phyloP scores from a whole-genome alignment of 2,888 invertebrate species.

The Molorchus minor region DNA sequence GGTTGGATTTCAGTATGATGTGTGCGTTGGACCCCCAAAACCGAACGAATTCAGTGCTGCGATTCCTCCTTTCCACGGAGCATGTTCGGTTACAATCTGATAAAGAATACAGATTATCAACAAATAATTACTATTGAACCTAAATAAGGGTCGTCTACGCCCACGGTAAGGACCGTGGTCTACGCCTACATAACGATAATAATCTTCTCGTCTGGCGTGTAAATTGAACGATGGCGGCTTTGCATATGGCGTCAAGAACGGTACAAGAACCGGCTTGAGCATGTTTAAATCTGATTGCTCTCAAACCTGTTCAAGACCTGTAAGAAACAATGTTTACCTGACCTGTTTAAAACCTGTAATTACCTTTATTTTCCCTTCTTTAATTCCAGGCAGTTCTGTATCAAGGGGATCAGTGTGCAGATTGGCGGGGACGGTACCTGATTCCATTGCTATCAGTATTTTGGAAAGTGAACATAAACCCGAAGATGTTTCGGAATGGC shows the following conservation, averaged over 20 bases:
- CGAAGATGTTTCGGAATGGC: slow-evolving; percentile 63
- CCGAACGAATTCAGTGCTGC: slow-evolving; percentile 73
- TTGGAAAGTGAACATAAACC: slow-evolving; percentile 70
- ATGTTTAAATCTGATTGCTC: too few relatives aligned
- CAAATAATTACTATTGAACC: too few relatives aligned
- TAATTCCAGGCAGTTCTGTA: slow-evolving; percentile 64
- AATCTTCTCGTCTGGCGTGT: too few relatives aligned
- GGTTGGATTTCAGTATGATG: slow-evolving; percentile 61
- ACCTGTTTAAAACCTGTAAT: too few relatives aligned
- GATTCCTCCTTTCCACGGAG: slow-evolving; percentile 65
- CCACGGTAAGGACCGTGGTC: too few relatives aligned
- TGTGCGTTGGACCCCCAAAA: slow-evolving; percentile 72
- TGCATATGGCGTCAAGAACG: too few relatives aligned
- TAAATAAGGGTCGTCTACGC: too few relatives aligned
- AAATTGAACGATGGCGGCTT: too few relatives aligned
- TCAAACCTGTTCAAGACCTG: too few relatives aligned
- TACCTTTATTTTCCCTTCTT: slow-evolving; percentile 64
- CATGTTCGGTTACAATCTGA: slow-evolving; percentile 65
- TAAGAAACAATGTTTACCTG: not conserved
- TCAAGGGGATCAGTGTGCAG: slow-evolving; percentile 72
- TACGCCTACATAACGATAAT: too few relatives aligned
- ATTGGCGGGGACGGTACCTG: slow-evolving; percentile 75
- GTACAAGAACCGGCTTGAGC: too few relatives aligned
- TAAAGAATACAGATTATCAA: not conserved
- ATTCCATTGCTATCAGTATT: slow-evolving; percentile 74